phyloP scores from a whole-genome alignment of 2,113 vertebrate species.

The Xiphophorus maculatus region DNA sequence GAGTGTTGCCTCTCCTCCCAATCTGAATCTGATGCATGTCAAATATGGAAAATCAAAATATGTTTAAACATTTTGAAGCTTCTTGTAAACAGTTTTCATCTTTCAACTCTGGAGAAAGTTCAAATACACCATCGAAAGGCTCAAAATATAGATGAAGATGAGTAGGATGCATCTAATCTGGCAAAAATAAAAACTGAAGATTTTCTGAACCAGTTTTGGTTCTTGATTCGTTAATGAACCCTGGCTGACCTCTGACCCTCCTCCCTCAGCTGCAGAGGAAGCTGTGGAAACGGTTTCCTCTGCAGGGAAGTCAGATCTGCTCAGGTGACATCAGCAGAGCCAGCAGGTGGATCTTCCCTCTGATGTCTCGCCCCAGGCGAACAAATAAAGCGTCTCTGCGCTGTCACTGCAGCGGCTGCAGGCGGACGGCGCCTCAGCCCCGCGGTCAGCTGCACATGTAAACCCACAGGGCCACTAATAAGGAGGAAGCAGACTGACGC shows the following conservation, averaged over 20 bases:
- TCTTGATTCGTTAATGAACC: no score
- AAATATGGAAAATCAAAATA: no score
- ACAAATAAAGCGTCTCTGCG: not conserved
- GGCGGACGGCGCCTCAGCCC: conserved; percentile 11
- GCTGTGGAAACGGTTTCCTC: not conserved
- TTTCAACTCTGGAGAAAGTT: no score
- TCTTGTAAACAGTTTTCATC: no score
- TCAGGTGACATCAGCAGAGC: not conserved
- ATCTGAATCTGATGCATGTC: no score
- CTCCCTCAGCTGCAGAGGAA: not conserved
- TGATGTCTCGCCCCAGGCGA: not conserved
- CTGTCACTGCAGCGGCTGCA: conserved; percentile 10
- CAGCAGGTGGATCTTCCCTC: conserved; percentile 15
- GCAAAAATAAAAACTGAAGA: no score
- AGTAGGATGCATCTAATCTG: no score
- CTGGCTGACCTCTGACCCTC: not conserved
- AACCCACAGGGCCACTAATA: conserved; percentile 52
- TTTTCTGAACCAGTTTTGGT: no score
- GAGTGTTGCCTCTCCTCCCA: no score
- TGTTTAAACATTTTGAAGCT: no score
- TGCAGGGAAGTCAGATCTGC: not conserved
- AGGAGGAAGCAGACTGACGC: conserved; percentile 53
- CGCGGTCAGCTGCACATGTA: conserved; percentile 42
- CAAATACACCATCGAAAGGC: no score
- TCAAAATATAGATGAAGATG: no score